A percentile compares a stretch with the other conserved stretches of the same genome.
These are phyloP conservation scores for Stomorhina lunata DNA, from an alignment of 2,888 invertebrate genomes.

Conservation along the genomic window DNA sequence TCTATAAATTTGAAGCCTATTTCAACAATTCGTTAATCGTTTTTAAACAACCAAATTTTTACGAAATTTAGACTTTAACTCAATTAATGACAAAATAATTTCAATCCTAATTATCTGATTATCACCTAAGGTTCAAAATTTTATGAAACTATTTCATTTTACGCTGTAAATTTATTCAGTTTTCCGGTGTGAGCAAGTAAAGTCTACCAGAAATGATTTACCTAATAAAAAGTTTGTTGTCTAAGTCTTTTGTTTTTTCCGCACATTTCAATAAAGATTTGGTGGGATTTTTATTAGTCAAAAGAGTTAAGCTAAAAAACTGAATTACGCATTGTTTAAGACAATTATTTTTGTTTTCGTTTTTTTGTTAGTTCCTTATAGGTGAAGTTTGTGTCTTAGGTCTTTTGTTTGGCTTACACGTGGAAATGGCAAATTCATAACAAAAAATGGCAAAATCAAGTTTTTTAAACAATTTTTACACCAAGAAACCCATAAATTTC, in stretches of 20 bases:
- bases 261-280: too few relatives aligned
- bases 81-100: too few relatives aligned
- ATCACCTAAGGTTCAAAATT: too few relatives aligned
- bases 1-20: too few relatives aligned
- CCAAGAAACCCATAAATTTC: conserved; percentile 38
- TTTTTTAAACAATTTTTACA: conserved; percentile 5
- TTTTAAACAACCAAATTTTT: too few relatives aligned
- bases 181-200: not conserved
- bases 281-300: not conserved
- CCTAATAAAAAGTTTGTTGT: conserved; percentile 43
- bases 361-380: not conserved
- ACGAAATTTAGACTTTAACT: too few relatives aligned
- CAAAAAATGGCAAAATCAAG: conserved; percentile 14
- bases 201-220: conserved; percentile 32
- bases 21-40: too few relatives aligned
- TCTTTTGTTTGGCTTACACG: not conserved
- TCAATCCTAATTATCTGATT: too few relatives aligned
- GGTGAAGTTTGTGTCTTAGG: conserved; percentile 5
- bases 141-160: not conserved
- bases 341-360: conserved; percentile 19
- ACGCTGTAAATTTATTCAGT: not conserved
- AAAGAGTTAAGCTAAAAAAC: not conserved
- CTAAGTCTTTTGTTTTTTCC: conserved; percentile 42
- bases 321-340: not conserved
- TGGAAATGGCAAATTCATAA: not conserved